A percentile compares a stretch with the other conserved stretches of the same genome.
These are phyloP conservation scores for Procambarus virginalis DNA, from an alignment of 1,140 invertebrate genomes.

Conservation along the genomic window DNA sequence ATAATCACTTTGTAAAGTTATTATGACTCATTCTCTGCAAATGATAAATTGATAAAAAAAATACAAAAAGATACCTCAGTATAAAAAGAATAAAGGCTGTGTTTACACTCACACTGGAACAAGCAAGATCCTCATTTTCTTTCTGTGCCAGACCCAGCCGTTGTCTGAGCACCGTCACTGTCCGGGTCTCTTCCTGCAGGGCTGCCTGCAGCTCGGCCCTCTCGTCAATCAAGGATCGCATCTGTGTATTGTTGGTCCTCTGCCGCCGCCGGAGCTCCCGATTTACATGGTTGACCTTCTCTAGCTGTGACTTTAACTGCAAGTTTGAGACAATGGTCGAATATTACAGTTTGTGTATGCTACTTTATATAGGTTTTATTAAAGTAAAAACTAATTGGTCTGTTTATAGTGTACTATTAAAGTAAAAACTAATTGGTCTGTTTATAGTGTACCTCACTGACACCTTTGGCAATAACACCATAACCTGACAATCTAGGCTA, in stretches of 20 bases:
- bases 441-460: too few relatives aligned
- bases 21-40: too few relatives aligned
- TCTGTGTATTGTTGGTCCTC: conserved; percentile 87
- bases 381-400: too few relatives aligned
- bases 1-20: too few relatives aligned
- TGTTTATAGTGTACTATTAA: too few relatives aligned
- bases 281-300: conserved; percentile 85
- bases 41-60: too few relatives aligned
- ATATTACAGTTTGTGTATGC: too few relatives aligned
- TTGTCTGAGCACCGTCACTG: conserved; percentile 82
- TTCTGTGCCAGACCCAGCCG: conserved; percentile 82
- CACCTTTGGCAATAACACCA: too few relatives aligned
- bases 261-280: conserved; percentile 89
- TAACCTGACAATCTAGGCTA: too few relatives aligned
- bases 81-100: not conserved
- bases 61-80: too few relatives aligned
- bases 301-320: conserved; percentile 89
- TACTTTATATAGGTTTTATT: too few relatives aligned
- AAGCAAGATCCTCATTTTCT: conserved; percentile 85
- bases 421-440: too few relatives aligned
- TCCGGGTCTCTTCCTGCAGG: conserved; percentile 88
- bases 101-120: conserved; percentile 71
- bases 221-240: conserved; percentile 89
- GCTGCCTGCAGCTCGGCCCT: conserved; percentile 90
- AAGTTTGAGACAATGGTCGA: conserved; percentile 71